Conservation (phyloP, 2,113 vertebrate species). For the Hyaena hyaena region DNA sequence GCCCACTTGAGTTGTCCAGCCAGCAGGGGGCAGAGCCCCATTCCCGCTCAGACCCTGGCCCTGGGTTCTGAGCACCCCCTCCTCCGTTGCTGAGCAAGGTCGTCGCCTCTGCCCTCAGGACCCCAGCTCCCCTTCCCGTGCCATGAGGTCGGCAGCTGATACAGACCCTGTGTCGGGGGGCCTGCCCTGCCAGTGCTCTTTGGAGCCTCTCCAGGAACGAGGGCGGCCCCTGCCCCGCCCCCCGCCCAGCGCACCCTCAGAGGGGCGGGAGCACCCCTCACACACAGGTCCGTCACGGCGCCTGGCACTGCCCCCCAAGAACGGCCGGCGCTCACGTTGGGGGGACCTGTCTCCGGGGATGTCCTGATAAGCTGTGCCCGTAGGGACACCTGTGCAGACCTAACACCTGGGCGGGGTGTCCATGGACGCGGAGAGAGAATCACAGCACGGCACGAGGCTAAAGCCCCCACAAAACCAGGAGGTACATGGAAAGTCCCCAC, state of each 20-base stretch:
- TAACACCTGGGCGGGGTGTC: too few species aligned
- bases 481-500: rapidly evolving
- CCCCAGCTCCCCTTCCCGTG: not conserved
- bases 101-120: not conserved
- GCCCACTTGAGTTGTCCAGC: rapidly evolving
- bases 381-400: not conserved
- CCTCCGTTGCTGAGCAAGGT: rapidly evolving
- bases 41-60: not conserved
- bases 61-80: rapidly evolving
- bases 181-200: not conserved
- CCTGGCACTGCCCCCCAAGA: rapidly evolving
- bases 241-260: too few species aligned
- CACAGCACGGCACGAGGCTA: rapidly evolving
- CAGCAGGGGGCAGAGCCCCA: rapidly evolving
- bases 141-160: too few species aligned
- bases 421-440: rapidly evolving
- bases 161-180: not conserved
- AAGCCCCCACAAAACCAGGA: too few species aligned
- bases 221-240: not conserved
- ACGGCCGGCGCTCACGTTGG: not conserved
- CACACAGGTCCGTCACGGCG: rapidly evolving
- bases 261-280: not conserved
- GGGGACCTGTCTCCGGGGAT: not conserved
- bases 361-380: not conserved
- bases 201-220: not conserved